Conservation (phyloP, 2,888 invertebrate species). For the Drosophila siamana region DNA sequence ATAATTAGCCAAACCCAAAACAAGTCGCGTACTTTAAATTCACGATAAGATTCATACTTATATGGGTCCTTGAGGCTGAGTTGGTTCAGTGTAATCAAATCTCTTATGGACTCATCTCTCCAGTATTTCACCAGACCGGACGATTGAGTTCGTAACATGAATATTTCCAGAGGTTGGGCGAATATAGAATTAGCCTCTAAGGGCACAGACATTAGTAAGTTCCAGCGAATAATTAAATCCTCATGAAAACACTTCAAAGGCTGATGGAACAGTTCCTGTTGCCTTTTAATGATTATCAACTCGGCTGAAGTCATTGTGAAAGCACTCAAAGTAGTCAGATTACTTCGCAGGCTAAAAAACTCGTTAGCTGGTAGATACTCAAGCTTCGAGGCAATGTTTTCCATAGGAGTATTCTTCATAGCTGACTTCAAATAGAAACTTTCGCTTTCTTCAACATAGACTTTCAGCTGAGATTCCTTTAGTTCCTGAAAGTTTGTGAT, state of each 20-base stretch:
- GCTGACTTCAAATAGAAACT: constrained; percentile 38
- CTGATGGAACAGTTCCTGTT: constrained; percentile 52
- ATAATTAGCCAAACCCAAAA: constrained; percentile 51
- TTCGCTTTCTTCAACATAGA: constrained; percentile 53
- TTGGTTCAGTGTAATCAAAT: constrained; percentile 42
- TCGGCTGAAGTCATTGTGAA: constrained; percentile 41
- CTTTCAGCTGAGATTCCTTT: constrained; percentile 25
- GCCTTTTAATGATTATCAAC: constrained; percentile 45
- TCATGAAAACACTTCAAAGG: constrained; percentile 40
- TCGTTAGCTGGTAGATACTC: constrained; percentile 17
- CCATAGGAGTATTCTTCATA: accelerated
- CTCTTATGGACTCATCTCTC: constrained; percentile 39
- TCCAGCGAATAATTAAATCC: constrained; percentile 26
- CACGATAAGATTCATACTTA: constrained; percentile 38
- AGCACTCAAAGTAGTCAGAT: constrained; percentile 35
- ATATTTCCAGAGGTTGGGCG: constrained; percentile 39
- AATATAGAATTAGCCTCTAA: constrained; percentile 62
- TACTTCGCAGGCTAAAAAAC: background rate
- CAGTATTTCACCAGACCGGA: constrained; percentile 46
- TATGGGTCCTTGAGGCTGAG: constrained; percentile 50
- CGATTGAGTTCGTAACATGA: constrained; percentile 39
- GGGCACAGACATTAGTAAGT: constrained; percentile 43
- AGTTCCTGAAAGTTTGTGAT: constrained; percentile 45
- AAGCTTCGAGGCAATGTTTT: constrained; percentile 26
- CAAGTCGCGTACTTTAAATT: constrained; percentile 60